Percentiles rank a stretch among this genome's conserved stretches.
phyloP scores from a whole-genome alignment of 2,888 invertebrate genomes.

The Capitulum mitella region DNA sequence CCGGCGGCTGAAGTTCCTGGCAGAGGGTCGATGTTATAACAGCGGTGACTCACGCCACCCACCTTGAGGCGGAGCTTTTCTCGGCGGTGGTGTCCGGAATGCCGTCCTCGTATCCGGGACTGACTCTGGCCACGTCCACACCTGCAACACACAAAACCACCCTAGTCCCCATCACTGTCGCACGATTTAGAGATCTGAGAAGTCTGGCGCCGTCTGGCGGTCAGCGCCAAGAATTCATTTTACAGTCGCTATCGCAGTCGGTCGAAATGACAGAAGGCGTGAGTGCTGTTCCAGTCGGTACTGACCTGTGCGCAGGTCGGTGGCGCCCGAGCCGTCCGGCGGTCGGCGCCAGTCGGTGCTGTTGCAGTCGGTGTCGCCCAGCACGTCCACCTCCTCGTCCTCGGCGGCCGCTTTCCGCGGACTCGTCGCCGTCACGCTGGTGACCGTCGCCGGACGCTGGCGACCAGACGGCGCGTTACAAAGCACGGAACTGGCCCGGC shows the following conservation, averaged over 20 bases:
- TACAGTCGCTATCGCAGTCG: too few relatives aligned
- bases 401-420: slow-evolving; percentile 51
- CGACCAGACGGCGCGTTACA: too few relatives aligned
- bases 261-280: too few relatives aligned
- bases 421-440: background rate
- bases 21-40: too few relatives aligned
- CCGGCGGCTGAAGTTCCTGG: too few relatives aligned
- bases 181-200: too few relatives aligned
- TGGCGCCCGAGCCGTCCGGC: slow-evolving; percentile 51
- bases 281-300: too few relatives aligned
- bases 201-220: too few relatives aligned
- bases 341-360: slow-evolving; percentile 92
- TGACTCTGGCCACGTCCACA: background rate
- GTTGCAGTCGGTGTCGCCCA: slow-evolving; percentile 59
- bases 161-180: too few relatives aligned
- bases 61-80: background rate
- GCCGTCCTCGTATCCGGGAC: background rate
- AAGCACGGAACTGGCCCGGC: too few relatives aligned
- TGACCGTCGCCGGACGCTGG: background rate
- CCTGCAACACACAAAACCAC: background rate
- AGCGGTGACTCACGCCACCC: too few relatives aligned
- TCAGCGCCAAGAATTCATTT: too few relatives aligned
- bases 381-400: slow-evolving; percentile 60
- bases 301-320: slow-evolving; percentile 33
- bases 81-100: slow-evolving; percentile 20